Percentiles rank a stretch among this genome's conserved stretches.
These are phyloP conservation scores for Ptychodera flava DNA, from an alignment of 35 echinoderm and acorn worm species.

Conservation along the genomic window DNA sequence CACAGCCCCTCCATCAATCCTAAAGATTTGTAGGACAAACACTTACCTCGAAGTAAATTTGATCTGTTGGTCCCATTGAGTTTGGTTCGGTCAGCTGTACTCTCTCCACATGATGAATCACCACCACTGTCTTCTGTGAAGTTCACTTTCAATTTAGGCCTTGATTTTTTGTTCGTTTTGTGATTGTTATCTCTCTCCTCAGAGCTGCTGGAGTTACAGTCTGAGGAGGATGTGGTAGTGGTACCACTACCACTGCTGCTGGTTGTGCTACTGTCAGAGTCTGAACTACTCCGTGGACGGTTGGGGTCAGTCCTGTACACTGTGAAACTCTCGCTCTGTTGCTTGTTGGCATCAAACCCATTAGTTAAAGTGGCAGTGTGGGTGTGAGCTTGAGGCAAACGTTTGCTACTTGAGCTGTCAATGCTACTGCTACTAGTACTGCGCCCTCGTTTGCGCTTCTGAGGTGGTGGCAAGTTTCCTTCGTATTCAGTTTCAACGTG, in stretches of 20 bases:
- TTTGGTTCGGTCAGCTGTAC: slow-evolving; percentile 39
- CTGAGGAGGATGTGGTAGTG: slow-evolving; percentile 57
- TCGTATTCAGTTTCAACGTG: slow-evolving; percentile 66
- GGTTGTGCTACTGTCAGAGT: slow-evolving; percentile 73
- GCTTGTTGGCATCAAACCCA: slow-evolving; percentile 65
- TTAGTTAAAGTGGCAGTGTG: slow-evolving; percentile 53
- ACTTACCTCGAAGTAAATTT: not conserved
- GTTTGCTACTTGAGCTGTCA: slow-evolving; percentile 13
- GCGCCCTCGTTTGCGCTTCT: slow-evolving; percentile 61
- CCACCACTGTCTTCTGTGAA: slow-evolving; percentile 93
- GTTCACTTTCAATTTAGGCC: slow-evolving; percentile 22
- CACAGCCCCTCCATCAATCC: too few species aligned
- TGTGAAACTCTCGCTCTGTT: slow-evolving; percentile 71
- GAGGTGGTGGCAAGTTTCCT: slow-evolving; percentile 44
- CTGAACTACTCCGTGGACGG: slow-evolving; percentile 75
- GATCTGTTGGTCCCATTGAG: not conserved
- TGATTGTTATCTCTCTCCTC: slow-evolving; percentile 33
- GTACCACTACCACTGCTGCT: slow-evolving; percentile 29
- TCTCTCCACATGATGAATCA: slow-evolving; percentile 92
- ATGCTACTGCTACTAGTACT: slow-evolving; percentile 59
- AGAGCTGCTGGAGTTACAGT: slow-evolving; percentile 57
- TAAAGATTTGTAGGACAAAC: too few species aligned
- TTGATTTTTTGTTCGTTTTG: not conserved
- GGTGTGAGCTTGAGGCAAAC: not conserved
- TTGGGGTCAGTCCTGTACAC: slow-evolving; percentile 64